A percentile compares a stretch with the other conserved stretches of the same genome.
These are phyloP conservation scores for Melieria omissa DNA, from an alignment of 2,888 invertebrate genomes.

Conservation along the genomic window DNA sequence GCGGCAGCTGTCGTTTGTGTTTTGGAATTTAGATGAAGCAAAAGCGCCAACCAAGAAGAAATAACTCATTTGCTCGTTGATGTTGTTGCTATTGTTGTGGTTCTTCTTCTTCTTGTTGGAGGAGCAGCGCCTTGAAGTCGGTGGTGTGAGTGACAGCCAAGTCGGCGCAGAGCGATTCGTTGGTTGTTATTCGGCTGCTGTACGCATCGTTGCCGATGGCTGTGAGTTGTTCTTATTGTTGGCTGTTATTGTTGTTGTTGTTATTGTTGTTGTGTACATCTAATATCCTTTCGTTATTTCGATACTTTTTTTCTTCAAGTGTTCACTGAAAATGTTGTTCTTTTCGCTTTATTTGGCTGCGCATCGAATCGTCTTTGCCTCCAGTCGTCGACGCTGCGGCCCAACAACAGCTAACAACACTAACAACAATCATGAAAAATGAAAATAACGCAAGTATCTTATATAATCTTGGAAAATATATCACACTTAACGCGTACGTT, in stretches of 20 bases:
- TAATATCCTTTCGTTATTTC: slow-evolving; percentile 37
- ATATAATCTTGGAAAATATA: slow-evolving; percentile 67
- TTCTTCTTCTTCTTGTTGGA: neutral
- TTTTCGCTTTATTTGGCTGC: slow-evolving; percentile 30
- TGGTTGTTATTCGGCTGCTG: neutral
- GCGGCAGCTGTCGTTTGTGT: slow-evolving; percentile 33
- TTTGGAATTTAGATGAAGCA: slow-evolving; percentile 53
- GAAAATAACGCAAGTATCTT: slow-evolving; percentile 63
- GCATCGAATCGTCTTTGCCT: slow-evolving; percentile 53
- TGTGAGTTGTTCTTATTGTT: too few relatives aligned
- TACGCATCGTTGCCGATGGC: too few relatives aligned
- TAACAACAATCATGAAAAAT: slow-evolving; percentile 36
- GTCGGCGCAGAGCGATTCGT: too few relatives aligned
- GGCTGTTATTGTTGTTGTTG: too few relatives aligned
- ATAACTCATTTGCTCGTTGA: slow-evolving; percentile 58
- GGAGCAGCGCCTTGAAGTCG: neutral
- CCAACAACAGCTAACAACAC: slow-evolving; percentile 22
- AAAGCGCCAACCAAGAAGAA: slow-evolving; percentile 39
- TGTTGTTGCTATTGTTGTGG: slow-evolving; percentile 30
- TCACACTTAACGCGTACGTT: slow-evolving; percentile 65
- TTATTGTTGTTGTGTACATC: slow-evolving; percentile 33
- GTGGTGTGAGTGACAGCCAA: slow-evolving; percentile 12
- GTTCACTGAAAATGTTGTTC: slow-evolving; percentile 13
- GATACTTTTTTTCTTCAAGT: neutral
- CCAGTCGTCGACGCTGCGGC: slow-evolving; percentile 31